Conservation (phyloP, 2,797 vertebrate species). For the Diplodus sargus region DNA sequence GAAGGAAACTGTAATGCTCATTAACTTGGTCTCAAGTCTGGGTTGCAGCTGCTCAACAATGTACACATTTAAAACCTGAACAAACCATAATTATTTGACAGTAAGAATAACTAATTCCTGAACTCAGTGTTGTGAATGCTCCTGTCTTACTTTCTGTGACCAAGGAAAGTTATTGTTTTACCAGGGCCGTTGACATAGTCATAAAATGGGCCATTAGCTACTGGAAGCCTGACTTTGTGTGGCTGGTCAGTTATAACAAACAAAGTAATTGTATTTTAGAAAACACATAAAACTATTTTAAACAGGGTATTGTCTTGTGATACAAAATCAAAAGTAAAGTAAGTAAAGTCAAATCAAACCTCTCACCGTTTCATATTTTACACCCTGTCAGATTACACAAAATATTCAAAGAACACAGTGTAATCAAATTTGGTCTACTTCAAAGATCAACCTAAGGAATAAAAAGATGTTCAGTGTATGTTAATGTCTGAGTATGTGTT, state of each 20-base stretch:
- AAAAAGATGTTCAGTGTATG: neutral
- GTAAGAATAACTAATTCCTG: neutral
- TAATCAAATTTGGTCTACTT: constrained; percentile 3
- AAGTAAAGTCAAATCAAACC: neutral
- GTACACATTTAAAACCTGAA: neutral
- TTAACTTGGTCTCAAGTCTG: neutral
- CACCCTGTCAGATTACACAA: neutral
- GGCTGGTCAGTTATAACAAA: constrained; percentile 43
- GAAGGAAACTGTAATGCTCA: neutral
- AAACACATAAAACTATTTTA: constrained; percentile 18
- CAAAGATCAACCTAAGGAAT: neutral
- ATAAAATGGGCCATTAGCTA: neutral
- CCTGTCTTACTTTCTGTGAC: neutral
- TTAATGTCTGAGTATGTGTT: no score
- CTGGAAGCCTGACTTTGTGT: constrained; percentile 8
- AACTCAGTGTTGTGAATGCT: neutral
- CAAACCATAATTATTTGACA: neutral
- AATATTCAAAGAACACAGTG: neutral
- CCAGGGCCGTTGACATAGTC: constrained; percentile 11
- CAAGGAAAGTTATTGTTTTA: constrained; percentile 30
- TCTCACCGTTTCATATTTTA: constrained; percentile 10
- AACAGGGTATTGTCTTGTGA: constrained; percentile 11
- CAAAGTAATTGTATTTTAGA: neutral
- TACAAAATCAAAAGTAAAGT: neutral
- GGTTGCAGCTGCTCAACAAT: neutral